Evolutionary conservation across 2,888 invertebrate species (phyloP).

Genomic region (Oxyteleia sp.): DNA sequence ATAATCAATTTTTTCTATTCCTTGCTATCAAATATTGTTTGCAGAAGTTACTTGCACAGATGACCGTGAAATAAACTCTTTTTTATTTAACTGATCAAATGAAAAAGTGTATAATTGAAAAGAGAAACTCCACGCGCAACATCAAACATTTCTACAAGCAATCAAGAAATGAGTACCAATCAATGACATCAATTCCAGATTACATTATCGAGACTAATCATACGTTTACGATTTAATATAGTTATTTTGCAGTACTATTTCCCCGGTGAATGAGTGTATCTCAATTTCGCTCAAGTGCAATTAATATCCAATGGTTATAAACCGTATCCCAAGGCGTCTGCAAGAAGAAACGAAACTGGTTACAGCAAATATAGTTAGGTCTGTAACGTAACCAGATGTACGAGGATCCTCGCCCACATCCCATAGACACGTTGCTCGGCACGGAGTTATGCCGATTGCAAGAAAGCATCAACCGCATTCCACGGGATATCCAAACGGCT

Average conservation of each 20-base stretch:
- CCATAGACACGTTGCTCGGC: constrained; percentile 27
- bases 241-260: background rate
- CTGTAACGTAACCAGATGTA: constrained; percentile 35
- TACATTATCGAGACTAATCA: too few species aligned
- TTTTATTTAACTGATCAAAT: too few species aligned
- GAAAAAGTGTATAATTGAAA: too few species aligned
- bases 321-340: constrained; percentile 8
- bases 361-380: constrained; percentile 56
- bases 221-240: too few species aligned
- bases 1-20: too few species aligned
- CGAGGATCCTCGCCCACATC: constrained; percentile 46
- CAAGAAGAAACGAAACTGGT: constrained; percentile 44
- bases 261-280: constrained; percentile 8
- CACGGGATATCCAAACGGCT: constrained; percentile 37
- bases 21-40: too few species aligned
- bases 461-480: constrained; percentile 50
- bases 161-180: too few species aligned
- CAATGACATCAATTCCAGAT: too few species aligned
- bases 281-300: constrained; percentile 19
- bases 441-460: constrained; percentile 47
- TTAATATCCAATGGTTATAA: constrained; percentile 43
- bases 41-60: too few species aligned
- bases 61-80: too few species aligned
- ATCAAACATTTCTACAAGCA: too few species aligned
- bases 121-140: too few species aligned